Conservation (phyloP, 2,888 invertebrate genomes). For the Panopea generosa region DNA sequence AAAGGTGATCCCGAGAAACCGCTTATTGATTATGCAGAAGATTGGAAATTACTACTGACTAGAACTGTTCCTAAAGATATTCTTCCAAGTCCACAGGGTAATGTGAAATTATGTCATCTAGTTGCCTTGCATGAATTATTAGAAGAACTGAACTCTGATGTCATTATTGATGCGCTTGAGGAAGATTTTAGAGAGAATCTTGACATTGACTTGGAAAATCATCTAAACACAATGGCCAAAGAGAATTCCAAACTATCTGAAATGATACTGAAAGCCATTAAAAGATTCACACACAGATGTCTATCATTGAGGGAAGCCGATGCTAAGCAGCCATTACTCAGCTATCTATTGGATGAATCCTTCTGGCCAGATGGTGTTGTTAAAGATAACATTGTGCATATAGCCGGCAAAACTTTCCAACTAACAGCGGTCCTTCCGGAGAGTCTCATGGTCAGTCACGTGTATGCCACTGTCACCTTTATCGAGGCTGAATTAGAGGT, state of each 20-base stretch:
- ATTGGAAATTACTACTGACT: constrained; percentile 43
- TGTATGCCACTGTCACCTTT: constrained; percentile 37
- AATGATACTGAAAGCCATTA: constrained; percentile 39
- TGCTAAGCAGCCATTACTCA: constrained; percentile 31
- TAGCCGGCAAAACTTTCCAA: constrained; percentile 21
- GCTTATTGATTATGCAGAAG: constrained; percentile 55
- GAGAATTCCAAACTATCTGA: constrained; percentile 29
- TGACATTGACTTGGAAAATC: constrained; percentile 26
- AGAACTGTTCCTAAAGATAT: constrained; percentile 36
- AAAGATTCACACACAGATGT: constrained; percentile 64
- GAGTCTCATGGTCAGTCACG: constrained; percentile 38
- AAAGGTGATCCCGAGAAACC: constrained; percentile 50
- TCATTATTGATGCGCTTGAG: constrained; percentile 54
- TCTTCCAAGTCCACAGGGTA: constrained; percentile 55
- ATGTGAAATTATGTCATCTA: constrained; percentile 62
- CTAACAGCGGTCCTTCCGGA: constrained; percentile 40
- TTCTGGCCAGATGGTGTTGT: constrained; percentile 58
- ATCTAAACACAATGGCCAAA: constrained; percentile 26
- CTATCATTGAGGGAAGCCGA: constrained; percentile 44
- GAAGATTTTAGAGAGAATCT: constrained; percentile 45
- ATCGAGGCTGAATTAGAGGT: constrained; percentile 47
- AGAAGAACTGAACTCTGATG: constrained; percentile 60
- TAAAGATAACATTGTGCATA: constrained; percentile 17
- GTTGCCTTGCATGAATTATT: constrained; percentile 58
- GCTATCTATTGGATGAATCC: constrained; percentile 50